These are phyloP conservation scores for Agelas oroides DNA, from an alignment of 37 sponge, comb jelly and placozoan genomes.

Conservation along the genomic window DNA sequence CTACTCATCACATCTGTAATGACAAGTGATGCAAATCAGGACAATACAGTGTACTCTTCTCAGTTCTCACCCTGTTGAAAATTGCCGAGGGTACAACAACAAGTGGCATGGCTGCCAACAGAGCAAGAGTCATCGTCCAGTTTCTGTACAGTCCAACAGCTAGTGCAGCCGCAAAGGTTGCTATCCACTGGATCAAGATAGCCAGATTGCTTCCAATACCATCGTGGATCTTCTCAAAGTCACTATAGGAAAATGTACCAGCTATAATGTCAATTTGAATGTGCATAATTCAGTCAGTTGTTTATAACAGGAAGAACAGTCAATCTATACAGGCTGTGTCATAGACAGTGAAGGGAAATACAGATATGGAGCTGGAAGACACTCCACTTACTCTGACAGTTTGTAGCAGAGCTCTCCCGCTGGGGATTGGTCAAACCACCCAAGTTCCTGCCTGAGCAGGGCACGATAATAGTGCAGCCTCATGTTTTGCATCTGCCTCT, in stretches of 20 bases:
- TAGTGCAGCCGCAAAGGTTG: constrained; percentile 49
- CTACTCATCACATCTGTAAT: no score
- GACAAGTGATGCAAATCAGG: no score
- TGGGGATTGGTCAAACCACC: constrained; percentile 73
- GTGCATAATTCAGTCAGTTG: no score
- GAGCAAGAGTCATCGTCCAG: constrained; percentile 45
- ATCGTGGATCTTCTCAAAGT: constrained; percentile 54
- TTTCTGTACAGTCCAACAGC: constrained; percentile 29
- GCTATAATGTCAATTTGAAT: no score
- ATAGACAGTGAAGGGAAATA: no score
- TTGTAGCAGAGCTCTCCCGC: constrained; percentile 53
- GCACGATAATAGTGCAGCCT: constrained; percentile 36
- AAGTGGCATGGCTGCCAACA: constrained; percentile 46
- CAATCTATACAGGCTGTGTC: no score
- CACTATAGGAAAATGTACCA: constrained; percentile 12
- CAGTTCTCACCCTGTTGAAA: constrained; percentile 20
- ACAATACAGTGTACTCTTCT: no score
- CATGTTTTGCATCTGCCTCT: constrained; percentile 48
- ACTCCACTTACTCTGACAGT: constrained; percentile 47
- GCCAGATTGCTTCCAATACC: constrained; percentile 58
- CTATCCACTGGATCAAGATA: constrained; percentile 38
- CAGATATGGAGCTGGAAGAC: no score
- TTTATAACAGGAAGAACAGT: no score
- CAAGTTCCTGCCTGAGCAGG: constrained; percentile 69
- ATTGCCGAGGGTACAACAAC: constrained; percentile 13